Conservation (phyloP, 1,140 invertebrate genomes). For the Drosophila mauritiana region DNA sequence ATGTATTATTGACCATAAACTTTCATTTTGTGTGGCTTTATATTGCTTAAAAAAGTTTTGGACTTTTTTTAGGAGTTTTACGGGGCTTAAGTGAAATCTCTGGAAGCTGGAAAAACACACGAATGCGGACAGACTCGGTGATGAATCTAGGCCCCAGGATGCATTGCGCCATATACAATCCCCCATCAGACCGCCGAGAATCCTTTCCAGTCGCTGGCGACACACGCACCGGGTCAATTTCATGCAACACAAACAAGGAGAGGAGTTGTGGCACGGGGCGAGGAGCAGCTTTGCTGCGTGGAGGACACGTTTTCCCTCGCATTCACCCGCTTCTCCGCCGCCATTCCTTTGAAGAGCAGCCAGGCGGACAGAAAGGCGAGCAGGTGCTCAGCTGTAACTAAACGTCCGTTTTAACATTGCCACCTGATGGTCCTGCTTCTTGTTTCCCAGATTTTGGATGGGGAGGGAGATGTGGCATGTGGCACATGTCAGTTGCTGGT, state of each 20-base stretch:
- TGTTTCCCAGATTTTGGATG: slow-evolving; percentile 5
- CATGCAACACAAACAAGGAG: slow-evolving; percentile 58
- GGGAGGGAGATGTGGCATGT: slow-evolving; percentile 33
- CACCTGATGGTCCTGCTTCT: slow-evolving; percentile 45
- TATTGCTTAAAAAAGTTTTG: background rate
- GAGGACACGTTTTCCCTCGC: slow-evolving; percentile 58
- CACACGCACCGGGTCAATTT: slow-evolving; percentile 77
- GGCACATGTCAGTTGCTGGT: slow-evolving; percentile 57
- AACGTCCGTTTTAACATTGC: slow-evolving; percentile 68
- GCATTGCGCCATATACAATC: slow-evolving; percentile 41
- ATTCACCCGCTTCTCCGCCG: slow-evolving; percentile 10
- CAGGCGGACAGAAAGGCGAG: slow-evolving; percentile 50
- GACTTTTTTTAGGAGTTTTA: background rate
- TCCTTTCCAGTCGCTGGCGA: slow-evolving; percentile 42
- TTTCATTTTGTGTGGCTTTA: too few species aligned
- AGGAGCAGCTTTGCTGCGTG: slow-evolving; percentile 40
- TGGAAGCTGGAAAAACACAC: slow-evolving; percentile 4
- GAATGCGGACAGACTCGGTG: background rate
- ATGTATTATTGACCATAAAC: too few species aligned
- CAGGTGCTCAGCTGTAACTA: slow-evolving; percentile 80
- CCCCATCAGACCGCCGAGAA: slow-evolving; percentile 1
- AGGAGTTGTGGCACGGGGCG: background rate
- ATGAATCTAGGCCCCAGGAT: slow-evolving; percentile 56
- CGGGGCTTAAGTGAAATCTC: background rate
- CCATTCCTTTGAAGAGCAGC: slow-evolving; percentile 60